A percentile compares a stretch with the other conserved stretches of the same genome.
Conservation (phyloP, 2,888 invertebrate genomes). For the Rugalucina vietnamica region DNA sequence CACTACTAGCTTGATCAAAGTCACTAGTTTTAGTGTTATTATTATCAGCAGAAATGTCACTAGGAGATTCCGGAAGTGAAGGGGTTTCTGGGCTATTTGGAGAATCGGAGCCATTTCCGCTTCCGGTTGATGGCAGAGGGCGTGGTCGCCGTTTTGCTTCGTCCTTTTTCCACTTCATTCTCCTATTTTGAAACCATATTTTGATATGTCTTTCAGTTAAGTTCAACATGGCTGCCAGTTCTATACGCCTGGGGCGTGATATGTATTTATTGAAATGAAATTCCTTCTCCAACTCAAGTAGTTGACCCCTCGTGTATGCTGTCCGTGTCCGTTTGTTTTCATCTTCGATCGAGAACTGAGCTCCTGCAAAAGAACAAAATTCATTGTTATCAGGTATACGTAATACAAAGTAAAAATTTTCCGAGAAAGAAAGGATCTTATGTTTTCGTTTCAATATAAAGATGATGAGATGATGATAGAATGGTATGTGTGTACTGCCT, state of each 20-base stretch:
- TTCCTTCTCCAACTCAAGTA: slow-evolving; percentile 98
- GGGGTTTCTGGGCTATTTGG: slow-evolving; percentile 60
- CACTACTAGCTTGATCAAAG: slow-evolving; percentile 42
- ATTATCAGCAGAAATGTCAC: slow-evolving; percentile 48
- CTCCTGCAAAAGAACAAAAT: slow-evolving; percentile 72
- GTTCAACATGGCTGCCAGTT: slow-evolving; percentile 98
- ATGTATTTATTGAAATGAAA: slow-evolving; percentile 99
- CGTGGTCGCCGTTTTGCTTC: slow-evolving; percentile 81
- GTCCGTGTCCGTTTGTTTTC: slow-evolving; percentile 92
- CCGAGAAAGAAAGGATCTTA: no score
- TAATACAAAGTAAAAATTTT: no score
- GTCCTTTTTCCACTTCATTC: slow-evolving; percentile 83
- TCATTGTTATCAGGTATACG: background rate
- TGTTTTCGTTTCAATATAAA: no score
- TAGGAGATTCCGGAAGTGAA: slow-evolving; percentile 60
- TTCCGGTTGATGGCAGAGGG: slow-evolving; percentile 61
- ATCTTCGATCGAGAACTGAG: slow-evolving; percentile 80
- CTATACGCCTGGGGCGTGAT: slow-evolving; percentile 97
- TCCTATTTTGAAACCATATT: slow-evolving; percentile 85
- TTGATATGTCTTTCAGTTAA: slow-evolving; percentile 96
- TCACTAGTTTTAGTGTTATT: slow-evolving; percentile 53
- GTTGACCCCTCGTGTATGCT: slow-evolving; percentile 98
- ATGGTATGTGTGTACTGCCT: no score
- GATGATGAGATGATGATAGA: no score
- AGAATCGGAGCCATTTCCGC: slow-evolving; percentile 60